Evolutionary conservation across 2,888 invertebrate species (phyloP).

Genomic region (Hemithea aestivaria): DNA sequence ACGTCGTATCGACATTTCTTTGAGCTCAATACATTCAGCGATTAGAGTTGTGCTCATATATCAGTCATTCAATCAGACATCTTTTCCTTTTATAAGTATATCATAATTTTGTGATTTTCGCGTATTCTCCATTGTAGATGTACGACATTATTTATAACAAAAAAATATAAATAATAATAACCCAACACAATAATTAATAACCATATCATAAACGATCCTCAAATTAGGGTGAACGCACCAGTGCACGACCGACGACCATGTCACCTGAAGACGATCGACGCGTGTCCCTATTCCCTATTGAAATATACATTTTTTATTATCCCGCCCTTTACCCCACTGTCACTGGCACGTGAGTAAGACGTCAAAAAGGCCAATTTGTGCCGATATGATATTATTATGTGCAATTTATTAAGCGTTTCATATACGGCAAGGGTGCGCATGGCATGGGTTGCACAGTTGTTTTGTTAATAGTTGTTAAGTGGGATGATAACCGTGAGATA

Average conservation of each 20-base stretch:
- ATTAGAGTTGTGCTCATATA: too few relatives aligned
- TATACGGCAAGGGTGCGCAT: slow-evolving; percentile 56
- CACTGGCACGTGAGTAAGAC: slow-evolving; percentile 63
- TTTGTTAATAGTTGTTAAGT: slow-evolving; percentile 21
- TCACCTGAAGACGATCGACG: slow-evolving; percentile 14
- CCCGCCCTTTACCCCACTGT: slow-evolving; percentile 24
- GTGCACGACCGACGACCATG: slow-evolving; percentile 8
- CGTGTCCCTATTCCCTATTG: slow-evolving; percentile 14
- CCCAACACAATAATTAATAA: slow-evolving; percentile 2
- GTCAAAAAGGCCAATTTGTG: slow-evolving; percentile 74
- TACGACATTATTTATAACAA: too few relatives aligned
- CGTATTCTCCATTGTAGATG: too few relatives aligned
- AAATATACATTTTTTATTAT: slow-evolving; percentile 15
- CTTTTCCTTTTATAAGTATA: too few relatives aligned
- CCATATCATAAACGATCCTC: slow-evolving; percentile 4
- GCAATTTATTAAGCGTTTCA: slow-evolving; percentile 72
- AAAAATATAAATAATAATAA: not conserved
- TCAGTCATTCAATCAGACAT: too few relatives aligned
- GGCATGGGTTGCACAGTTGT: slow-evolving; percentile 22
- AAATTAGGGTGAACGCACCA: slow-evolving; percentile 9
- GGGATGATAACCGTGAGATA: not conserved
- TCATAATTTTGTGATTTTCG: too few relatives aligned
- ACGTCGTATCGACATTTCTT: too few relatives aligned
- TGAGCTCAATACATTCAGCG: too few relatives aligned
- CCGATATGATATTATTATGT: slow-evolving; percentile 53